Evolutionary conservation across 2,888 invertebrate genomes (phyloP), one percentile per base, ranked within the genome.

Genomic region (Pilophorus perplexus): DNA sequence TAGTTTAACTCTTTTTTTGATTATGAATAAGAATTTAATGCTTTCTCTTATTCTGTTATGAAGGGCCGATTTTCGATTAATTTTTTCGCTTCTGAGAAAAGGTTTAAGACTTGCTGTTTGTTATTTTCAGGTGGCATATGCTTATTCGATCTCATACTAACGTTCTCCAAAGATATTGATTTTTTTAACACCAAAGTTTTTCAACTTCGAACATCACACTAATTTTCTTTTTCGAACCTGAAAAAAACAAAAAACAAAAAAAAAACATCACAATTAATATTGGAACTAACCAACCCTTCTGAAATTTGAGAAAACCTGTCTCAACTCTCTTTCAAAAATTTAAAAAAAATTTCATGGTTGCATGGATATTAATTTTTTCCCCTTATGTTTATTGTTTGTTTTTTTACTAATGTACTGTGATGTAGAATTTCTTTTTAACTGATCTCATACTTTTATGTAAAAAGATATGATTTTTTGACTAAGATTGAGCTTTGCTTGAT

Each of bases 371-470:
- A n/a, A n/a, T n/a, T n/a, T n/a, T n/a, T n/a, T n/a, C n/a, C n/a
- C n/a, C n/a, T n/a, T n/a, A n/a, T n/a, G n/a, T n/a, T n/a, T n/a
- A n/a, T n/a, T n/a, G n/a, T 42, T 42, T 22, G 4, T 37, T 33
- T 8, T 37, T 55, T 37, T 55, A 55, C 37, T 55, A 37, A 55
- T 55, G 14, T 55, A 23, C 54, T 55, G 54, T 55, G 54, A 55
- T 55, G 54, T 55, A 55, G 16, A 6, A 46, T 46, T 46, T 55
- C 37, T 54, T 33, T 37, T 55, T 14, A 55, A 55, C 54, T 55
- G 54, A 55, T 55, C 54, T 55, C 54, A 55, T 55, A n/a, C n/a
- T 55, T 55, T 55, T 28, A 55, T 37, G 23, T 55, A 55, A 37
- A 55, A 55, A 55, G n/a, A 50, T 23, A 37, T 55, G 37, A 27